Evolutionary conservation across 2,888 invertebrate species (phyloP), one percentile per base, ranked within the genome.

Genomic region (Euphydryas editha): DNA sequence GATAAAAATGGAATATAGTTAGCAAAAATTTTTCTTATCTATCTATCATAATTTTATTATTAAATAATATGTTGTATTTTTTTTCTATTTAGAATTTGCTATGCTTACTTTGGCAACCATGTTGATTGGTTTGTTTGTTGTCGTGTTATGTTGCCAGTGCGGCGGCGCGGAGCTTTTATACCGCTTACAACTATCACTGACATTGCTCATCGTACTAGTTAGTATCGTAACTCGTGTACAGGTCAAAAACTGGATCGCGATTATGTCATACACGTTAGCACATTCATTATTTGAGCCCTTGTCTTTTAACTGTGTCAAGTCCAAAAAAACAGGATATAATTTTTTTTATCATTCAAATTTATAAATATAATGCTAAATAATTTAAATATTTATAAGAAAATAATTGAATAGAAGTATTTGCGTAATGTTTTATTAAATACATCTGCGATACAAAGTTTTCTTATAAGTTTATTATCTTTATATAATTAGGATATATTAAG

Each of bases 21-120:
- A 20, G 10, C 3, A 4, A 11, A 51, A 13, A 13, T 49, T 21
- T 21, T 49, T 10, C 11, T 47, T 0, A 20, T 20, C n/a, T n/a
- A n/a, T n/a, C n/a, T n/a, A n/a, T n/a, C n/a, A n/a, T n/a, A n/a
- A n/a, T n/a, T n/a, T n/a, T n/a, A n/a, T n/a, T n/a, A n/a, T 13
- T 3, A 21, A 21, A 1, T 17, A 17, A 17, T 46, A 17, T 46
- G 15, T 17, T 17, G 5, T 4, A 15, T 49, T 13, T 20, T 49
- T 30, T 24, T 30, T 30, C 8, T 20, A n/a, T 11, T 8, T 20
- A 21, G 15, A 30, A 36, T 54, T 36, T 17, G 17, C 30, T 30
- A 0, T n/a, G 87, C 90, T 90, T 75, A 91, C 90, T 88, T 86
- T 86, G 73, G 85, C 86, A 75, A 83, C 83, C 91, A 91, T 91